A percentile compares a stretch with the other conserved stretches of the same genome.
Evolutionary conservation across 2,888 invertebrate species (phyloP).

Genomic region (Thelaira solivaga): DNA sequence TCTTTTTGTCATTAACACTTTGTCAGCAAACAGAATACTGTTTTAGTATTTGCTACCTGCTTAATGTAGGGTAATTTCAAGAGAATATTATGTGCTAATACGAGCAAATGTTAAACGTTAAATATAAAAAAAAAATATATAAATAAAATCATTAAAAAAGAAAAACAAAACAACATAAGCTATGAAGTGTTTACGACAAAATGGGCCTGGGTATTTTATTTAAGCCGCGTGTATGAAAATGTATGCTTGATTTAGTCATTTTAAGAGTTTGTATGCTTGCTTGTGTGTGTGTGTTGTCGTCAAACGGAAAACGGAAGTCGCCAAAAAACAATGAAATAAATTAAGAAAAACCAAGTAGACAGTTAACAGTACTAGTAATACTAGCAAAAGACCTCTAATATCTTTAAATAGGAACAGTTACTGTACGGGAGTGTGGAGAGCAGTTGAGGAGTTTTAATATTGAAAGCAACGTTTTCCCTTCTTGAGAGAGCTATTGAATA

Average conservation of each 20-base stretch:
- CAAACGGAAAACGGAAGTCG: constrained; percentile 64
- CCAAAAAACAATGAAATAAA: constrained; percentile 65
- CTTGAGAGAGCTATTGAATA: not conserved
- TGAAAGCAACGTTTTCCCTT: constrained; percentile 35
- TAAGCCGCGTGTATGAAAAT: not conserved
- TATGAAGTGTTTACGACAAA: constrained; percentile 60
- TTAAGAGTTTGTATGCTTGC: constrained; percentile 3
- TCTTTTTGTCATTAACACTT: too few species aligned
- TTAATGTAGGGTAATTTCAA: too few species aligned
- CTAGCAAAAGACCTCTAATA: constrained; percentile 20
- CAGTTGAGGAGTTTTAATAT: constrained; percentile 10
- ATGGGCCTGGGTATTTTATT: constrained; percentile 29
- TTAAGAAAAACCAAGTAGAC: constrained; percentile 60
- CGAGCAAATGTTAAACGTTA: too few species aligned
- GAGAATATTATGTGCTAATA: too few species aligned
- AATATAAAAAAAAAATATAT: not conserved
- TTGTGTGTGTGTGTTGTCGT: constrained; percentile 29
- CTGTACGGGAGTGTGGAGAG: not conserved
- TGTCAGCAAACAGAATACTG: too few species aligned
- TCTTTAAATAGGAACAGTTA: not conserved
- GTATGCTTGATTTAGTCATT: not conserved
- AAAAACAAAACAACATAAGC: constrained; percentile 37
- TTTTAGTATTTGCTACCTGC: too few species aligned
- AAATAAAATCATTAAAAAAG: not conserved
- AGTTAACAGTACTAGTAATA: constrained; percentile 15